phyloP scores from a whole-genome alignment of 1,140 invertebrate genomes.

The Drosophila varians region DNA sequence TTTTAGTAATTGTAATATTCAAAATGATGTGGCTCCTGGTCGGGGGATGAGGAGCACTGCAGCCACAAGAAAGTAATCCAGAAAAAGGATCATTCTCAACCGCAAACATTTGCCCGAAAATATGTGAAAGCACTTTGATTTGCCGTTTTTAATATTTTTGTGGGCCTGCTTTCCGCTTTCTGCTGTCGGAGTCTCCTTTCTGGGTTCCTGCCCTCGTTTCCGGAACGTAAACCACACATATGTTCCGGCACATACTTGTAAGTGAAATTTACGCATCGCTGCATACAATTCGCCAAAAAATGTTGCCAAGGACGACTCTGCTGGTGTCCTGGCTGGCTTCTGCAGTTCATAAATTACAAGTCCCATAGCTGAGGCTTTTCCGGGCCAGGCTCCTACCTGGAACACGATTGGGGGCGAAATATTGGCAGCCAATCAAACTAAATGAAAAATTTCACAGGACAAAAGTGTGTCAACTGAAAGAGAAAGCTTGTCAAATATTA shows the following conservation, averaged over 20 bases:
- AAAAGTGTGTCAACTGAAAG: slow-evolving; percentile 45
- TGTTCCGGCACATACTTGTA: slow-evolving; percentile 30
- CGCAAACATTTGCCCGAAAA: slow-evolving; percentile 77
- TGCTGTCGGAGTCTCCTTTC: background rate
- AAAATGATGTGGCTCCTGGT: background rate
- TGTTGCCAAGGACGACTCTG: slow-evolving; percentile 60
- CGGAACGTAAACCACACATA: slow-evolving; percentile 10
- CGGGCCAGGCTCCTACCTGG: background rate
- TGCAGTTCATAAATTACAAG: slow-evolving; percentile 68
- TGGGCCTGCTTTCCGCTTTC: slow-evolving; percentile 1
- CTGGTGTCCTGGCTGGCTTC: slow-evolving; percentile 21
- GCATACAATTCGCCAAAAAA: slow-evolving; percentile 74
- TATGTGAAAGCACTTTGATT: slow-evolving; percentile 69
- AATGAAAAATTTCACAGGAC: slow-evolving; percentile 63
- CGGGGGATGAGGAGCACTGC: slow-evolving; percentile 10
- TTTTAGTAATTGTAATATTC: slow-evolving; percentile 35
- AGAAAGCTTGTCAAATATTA: background rate
- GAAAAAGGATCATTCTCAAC: slow-evolving; percentile 50
- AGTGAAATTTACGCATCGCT: slow-evolving; percentile 78
- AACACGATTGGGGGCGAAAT: slow-evolving; percentile 24
- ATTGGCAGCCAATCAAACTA: slow-evolving; percentile 57
- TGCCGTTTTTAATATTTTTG: slow-evolving; percentile 74
- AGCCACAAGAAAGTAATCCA: slow-evolving; percentile 79
- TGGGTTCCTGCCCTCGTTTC: background rate
- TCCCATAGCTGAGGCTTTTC: slow-evolving; percentile 32